Base-by-base conservation (phyloP, 92 coral and sea anemone species). In the Hydrozoanthus gracilis region DNA sequence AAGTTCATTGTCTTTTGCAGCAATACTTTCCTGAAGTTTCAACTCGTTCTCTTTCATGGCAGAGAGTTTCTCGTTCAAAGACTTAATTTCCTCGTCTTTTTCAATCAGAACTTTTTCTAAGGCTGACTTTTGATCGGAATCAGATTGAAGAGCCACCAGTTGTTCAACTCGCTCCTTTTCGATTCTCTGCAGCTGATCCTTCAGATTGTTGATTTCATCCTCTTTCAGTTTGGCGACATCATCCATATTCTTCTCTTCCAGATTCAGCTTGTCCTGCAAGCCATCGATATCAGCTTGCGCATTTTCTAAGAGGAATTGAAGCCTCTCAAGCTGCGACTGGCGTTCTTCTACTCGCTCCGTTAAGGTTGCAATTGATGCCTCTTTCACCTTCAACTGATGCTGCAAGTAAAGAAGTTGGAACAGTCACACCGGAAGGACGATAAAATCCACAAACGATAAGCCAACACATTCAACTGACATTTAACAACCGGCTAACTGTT, bases 91-190 rank as follows among this genome's bases (percentile, higher is more conserved):
- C 4, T 44, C 44, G 16, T 87, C 86, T 45, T 79, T 87, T 54
- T 69, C 78, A 39, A 11, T 8, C 72, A 87, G 55, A 48, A 87
- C 49, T 71, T 71, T 44, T 39, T 71, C 78, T 49, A 84, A 72
- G 4, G 62, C 61, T 39, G 80, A 60, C 45, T 65, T 65, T 65
- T 80, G 85, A 17, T 80, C 74, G 12, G 64, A 79, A 76, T 85
- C 88, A 12, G 92, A 84, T 74, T 93, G 92, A 39, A 84, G 90
- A 51, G 90, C 80, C 4, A 82, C 77, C n/a, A 86, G 84, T 67
- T 88, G 87, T 14, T 93, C 93, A 4, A 88, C 86, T 45, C 85
- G 86, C 15, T 89, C 94, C 18, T 84, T 76, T 61, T 93, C 92
- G 49, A 87, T 17, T 79, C 82, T 77, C 73, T 89, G 74, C 17